Percentiles rank a stretch among this genome's conserved stretches.
Evolutionary conservation across 2,797 vertebrate genomes (phyloP).

Genomic region (Hapalemur alaotrensis): DNA sequence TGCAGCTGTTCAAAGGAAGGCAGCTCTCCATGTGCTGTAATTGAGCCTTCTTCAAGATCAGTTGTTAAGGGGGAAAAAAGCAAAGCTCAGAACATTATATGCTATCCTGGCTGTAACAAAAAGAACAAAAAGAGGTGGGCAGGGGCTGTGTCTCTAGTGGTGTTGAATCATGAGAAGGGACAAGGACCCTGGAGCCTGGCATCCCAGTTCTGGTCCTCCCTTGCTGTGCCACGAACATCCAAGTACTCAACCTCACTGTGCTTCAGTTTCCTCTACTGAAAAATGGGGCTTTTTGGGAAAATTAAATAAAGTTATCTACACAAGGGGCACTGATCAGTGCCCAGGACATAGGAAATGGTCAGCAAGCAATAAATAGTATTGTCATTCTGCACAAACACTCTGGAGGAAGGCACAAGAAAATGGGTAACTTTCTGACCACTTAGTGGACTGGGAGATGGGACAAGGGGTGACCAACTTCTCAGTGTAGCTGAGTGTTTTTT

Average conservation of each 20-base stretch:
- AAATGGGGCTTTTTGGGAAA: background rate
- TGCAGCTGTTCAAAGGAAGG: background rate
- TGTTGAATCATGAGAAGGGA: background rate
- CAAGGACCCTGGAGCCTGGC: background rate
- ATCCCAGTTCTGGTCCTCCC: background rate
- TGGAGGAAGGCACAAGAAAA: background rate
- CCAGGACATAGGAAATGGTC: background rate
- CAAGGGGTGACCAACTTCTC: background rate
- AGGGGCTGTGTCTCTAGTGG: background rate
- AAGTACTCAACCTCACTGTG: background rate
- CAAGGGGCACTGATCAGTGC: background rate
- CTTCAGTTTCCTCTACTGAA: background rate
- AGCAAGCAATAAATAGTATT: background rate
- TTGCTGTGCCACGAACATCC: background rate
- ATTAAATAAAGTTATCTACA: background rate
- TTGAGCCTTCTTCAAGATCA: background rate
- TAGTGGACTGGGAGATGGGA: background rate
- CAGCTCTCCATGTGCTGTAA: background rate
- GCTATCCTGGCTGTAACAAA: background rate
- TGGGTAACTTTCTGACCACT: background rate
- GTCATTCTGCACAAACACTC: background rate
- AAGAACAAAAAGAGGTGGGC: background rate
- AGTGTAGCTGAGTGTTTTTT: background rate
- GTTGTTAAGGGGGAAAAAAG: background rate
- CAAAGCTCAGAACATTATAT: background rate